Conservation (phyloP, 1,140 invertebrate species). For the Nylanderia fulva region DNA sequence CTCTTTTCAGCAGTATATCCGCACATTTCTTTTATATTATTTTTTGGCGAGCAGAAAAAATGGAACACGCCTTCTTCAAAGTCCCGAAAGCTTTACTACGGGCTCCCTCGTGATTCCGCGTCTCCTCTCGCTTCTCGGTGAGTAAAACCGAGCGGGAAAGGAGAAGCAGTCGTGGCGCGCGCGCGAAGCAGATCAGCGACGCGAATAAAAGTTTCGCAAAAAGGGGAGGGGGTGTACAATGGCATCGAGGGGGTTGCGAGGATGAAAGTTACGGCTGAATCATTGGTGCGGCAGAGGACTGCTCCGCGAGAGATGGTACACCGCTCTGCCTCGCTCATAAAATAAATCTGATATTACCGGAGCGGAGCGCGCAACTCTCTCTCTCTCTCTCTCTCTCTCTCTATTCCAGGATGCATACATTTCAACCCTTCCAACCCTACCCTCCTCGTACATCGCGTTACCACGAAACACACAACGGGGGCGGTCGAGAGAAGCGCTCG, state of each 20-base stretch:
- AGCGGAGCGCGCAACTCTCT: neutral
- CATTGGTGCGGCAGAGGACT: slow-evolving; percentile 49
- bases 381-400: neutral
- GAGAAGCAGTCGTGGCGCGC: slow-evolving; percentile 1
- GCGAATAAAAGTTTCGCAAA: slow-evolving; percentile 57
- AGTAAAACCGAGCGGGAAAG: slow-evolving; percentile 8
- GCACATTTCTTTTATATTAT: neutral
- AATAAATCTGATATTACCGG: slow-evolving; percentile 68
- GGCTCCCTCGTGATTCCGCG: neutral
- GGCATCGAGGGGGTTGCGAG: slow-evolving; percentile 25
- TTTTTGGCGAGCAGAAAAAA: neutral
- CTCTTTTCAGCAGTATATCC: neutral
- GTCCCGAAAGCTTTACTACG: neutral
- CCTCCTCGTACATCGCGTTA: neutral
- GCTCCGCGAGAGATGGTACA: slow-evolving; percentile 32
- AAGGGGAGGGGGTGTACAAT: slow-evolving; percentile 41
- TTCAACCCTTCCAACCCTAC: slow-evolving; percentile 45
- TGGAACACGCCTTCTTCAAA: neutral
- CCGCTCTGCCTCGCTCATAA: slow-evolving; percentile 54
- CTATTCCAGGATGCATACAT: slow-evolving; percentile 32
- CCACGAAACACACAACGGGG: slow-evolving; percentile 29
- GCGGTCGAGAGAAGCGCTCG: slow-evolving; percentile 45
- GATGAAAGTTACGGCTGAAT: slow-evolving; percentile 61
- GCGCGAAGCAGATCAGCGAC: slow-evolving; percentile 14
- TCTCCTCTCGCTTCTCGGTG: slow-evolving; percentile 18